Percentiles rank a stretch among this genome's conserved stretches.
Evolutionary conservation across 1,140 invertebrate genomes (phyloP).

Genomic region (Tyrophagus putrescentiae): DNA sequence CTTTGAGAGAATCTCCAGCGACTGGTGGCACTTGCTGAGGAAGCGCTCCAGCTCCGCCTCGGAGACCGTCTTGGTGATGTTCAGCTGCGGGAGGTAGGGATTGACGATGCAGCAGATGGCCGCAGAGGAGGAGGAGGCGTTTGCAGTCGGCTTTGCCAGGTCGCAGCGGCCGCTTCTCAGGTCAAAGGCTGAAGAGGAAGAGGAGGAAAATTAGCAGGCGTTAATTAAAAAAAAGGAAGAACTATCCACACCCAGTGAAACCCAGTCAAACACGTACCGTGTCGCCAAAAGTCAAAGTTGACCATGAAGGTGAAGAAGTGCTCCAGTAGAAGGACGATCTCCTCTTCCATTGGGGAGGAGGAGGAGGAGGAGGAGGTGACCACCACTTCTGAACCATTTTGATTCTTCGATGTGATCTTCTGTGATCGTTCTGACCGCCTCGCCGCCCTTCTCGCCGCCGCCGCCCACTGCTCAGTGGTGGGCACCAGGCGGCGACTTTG

Average conservation of each 20-base stretch:
- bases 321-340: neutral
- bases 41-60: neutral
- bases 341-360: too few species aligned
- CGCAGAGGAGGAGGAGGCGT: neutral
- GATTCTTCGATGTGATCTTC: neutral
- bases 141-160: neutral
- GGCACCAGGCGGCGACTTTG: neutral
- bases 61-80: constrained; percentile 5
- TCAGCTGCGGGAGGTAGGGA: neutral
- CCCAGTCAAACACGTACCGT: neutral
- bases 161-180: neutral
- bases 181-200: neutral
- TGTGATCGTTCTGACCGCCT: too few species aligned
- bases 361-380: too few species aligned
- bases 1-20: neutral
- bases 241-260: neutral
- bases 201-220: neutral
- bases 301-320: constrained; percentile 1
- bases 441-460: too few species aligned
- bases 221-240: neutral
- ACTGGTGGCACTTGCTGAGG: neutral
- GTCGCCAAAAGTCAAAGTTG: neutral
- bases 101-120: neutral
- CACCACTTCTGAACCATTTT: too few species aligned
- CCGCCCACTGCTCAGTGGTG: neutral